phyloP scores from a whole-genome alignment of 2,797 vertebrate genomes.

The Fundulus diaphanus region DNA sequence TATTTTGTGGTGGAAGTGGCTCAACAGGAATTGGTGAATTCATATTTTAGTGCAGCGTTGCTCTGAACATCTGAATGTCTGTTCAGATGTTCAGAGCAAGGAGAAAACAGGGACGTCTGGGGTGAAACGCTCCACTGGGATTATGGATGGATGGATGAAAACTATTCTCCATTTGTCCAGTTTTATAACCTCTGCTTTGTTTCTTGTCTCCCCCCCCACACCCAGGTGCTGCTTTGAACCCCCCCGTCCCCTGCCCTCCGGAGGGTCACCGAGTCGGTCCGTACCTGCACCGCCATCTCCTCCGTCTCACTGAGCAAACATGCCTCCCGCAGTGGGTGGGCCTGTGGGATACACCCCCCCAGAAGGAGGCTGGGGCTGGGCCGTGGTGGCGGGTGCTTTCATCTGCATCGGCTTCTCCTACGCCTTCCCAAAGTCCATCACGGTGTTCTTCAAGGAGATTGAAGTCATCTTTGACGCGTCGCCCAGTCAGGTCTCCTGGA shows the following conservation, averaged over 20 bases:
- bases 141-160: not conserved
- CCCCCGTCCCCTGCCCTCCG: no score
- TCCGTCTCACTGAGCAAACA: conserved; percentile 55
- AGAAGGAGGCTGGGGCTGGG: conserved; percentile 98
- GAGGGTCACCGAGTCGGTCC: not conserved
- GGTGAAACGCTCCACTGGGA: no score
- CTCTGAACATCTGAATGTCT: not conserved
- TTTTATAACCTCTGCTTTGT: not conserved
- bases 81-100: not conserved
- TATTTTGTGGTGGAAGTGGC: no score
- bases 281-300: not conserved
- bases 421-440: conserved; percentile 97
- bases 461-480: conserved; percentile 91
- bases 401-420: conserved; percentile 98
- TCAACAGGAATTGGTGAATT: no score
- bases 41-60: no score
- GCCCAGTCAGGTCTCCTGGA: conserved; percentile 96
- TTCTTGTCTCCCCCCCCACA: conserved; percentile 17
- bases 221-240: conserved; percentile 36
- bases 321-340: conserved; percentile 87
- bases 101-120: no score
- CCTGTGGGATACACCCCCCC: conserved; percentile 90
- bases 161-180: rapidly evolving
- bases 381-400: conserved; percentile 91
- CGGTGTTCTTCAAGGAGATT: conserved; percentile 97